Conservation (phyloP, 2,797 vertebrate species). For the Pangasius larnaudii region DNA sequence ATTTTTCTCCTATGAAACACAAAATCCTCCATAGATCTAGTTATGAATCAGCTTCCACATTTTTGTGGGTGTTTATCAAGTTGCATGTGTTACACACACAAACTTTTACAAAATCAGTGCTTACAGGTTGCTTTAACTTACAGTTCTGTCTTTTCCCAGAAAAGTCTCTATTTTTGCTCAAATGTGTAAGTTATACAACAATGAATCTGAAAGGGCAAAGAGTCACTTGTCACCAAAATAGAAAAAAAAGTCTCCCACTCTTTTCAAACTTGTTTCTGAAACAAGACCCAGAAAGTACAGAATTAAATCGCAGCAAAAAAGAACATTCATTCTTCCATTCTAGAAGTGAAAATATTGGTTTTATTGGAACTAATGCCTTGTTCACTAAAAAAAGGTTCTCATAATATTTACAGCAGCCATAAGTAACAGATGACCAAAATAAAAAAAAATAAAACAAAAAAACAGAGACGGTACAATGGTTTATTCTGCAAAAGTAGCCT, state of each 20-base stretch:
- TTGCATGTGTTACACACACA: neutral
- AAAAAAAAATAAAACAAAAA: neutral
- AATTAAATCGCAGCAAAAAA: neutral
- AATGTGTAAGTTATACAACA: neutral
- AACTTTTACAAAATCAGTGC: neutral
- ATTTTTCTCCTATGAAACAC: neutral
- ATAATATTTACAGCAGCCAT: neutral
- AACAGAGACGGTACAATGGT: neutral
- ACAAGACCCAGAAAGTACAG: neutral
- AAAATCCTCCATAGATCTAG: neutral
- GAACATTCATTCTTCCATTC: neutral
- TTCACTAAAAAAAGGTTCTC: neutral
- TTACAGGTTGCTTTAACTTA: neutral
- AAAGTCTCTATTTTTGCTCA: neutral
- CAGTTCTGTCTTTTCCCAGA: neutral
- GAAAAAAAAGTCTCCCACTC: neutral
- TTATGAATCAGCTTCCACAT: neutral
- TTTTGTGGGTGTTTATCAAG: neutral
- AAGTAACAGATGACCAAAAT: neutral
- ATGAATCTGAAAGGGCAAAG: neutral
- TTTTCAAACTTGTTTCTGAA: neutral
- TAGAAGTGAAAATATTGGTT: neutral
- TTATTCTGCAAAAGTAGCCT: slow-evolving; percentile 13
- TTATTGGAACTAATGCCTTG: neutral
- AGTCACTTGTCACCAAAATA: neutral